phyloP scores from a whole-genome alignment of 2,888 invertebrate species.

The Patella caerulea region DNA sequence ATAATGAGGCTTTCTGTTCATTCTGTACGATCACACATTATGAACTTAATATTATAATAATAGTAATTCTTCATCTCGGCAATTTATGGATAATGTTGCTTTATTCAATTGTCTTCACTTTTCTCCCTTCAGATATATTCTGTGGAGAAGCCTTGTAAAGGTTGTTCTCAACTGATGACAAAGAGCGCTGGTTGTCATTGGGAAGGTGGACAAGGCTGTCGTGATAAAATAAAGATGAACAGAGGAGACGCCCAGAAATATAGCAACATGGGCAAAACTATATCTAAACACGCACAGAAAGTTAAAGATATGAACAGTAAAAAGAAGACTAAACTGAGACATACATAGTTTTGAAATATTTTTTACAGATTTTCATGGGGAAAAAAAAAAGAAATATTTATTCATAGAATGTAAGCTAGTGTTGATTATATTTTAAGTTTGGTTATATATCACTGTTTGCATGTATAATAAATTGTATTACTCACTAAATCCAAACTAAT shows the following conservation, averaged over 20 bases:
- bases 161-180: slow-evolving; percentile 64
- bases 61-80: too few species aligned
- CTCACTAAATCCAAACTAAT: too few species aligned
- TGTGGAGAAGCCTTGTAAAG: slow-evolving; percentile 64
- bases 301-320: slow-evolving; percentile 37
- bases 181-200: slow-evolving; percentile 68
- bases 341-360: slow-evolving; percentile 31
- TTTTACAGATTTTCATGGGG: background rate
- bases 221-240: slow-evolving; percentile 71
- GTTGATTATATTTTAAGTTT: too few species aligned
- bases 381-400: background rate
- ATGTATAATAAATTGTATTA: too few species aligned
- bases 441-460: too few species aligned
- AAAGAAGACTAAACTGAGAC: slow-evolving; percentile 52
- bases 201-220: slow-evolving; percentile 73
- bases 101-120: slow-evolving; percentile 7
- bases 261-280: slow-evolving; percentile 61
- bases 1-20: too few species aligned
- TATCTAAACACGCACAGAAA: slow-evolving; percentile 58
- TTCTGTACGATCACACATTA: too few species aligned
- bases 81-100: too few species aligned
- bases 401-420: too few species aligned
- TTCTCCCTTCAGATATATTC: slow-evolving; percentile 62
- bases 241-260: slow-evolving; percentile 66
- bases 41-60: too few species aligned